These are phyloP conservation scores for Enteromius mattozi DNA, from an alignment of 2,797 vertebrate species.

Conservation along the genomic window DNA sequence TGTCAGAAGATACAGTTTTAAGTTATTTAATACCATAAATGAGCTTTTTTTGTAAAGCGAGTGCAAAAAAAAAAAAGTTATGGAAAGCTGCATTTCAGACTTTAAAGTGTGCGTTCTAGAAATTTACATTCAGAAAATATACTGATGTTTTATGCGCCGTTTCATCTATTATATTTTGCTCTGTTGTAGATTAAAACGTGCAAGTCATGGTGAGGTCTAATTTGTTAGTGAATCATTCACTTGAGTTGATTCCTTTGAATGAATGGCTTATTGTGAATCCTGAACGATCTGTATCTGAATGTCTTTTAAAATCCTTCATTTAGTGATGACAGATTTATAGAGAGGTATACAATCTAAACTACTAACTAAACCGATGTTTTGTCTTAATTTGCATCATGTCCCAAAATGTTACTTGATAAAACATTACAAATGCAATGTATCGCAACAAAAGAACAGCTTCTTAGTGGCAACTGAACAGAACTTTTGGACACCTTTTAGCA, in stretches of 20 bases:
- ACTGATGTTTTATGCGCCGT: too few relatives aligned
- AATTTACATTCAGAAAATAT: neutral
- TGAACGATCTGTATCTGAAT: neutral
- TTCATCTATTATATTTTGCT: neutral
- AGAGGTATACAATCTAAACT: too few relatives aligned
- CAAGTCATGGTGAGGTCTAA: neutral
- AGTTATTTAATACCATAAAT: neutral
- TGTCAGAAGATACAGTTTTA: neutral
- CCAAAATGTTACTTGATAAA: neutral
- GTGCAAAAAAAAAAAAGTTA: neutral
- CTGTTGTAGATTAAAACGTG: neutral
- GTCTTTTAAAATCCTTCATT: neutral
- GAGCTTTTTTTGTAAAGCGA: neutral
- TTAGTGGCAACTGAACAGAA: too few relatives aligned
- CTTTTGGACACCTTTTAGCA: neutral
- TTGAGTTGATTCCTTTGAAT: neutral
- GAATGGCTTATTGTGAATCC: neutral
- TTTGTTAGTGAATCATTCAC: neutral
- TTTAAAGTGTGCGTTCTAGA: neutral
- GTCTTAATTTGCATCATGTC: too few relatives aligned
- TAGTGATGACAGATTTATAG: neutral
- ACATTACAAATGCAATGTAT: neutral
- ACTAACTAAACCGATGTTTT: too few relatives aligned
- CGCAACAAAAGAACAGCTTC: neutral
- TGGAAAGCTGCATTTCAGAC: neutral